Conservation (phyloP, 2,888 invertebrate genomes). For the Lepidocyrtinus sp. region DNA sequence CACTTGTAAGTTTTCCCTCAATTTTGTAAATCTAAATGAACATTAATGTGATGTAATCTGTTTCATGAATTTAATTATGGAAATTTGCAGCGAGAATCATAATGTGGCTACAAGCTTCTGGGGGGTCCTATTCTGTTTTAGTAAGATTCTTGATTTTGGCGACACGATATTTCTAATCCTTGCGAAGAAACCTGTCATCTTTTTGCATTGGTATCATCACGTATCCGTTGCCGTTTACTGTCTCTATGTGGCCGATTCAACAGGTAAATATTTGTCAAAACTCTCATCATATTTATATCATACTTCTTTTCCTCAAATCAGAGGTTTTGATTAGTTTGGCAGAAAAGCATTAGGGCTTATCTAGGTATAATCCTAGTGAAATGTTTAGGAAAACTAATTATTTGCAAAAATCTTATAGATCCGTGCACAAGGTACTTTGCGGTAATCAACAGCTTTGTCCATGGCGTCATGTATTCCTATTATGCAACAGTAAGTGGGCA, state of each 20-base stretch:
- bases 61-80: not conserved
- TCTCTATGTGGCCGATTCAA: not conserved
- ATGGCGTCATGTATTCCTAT: constrained; percentile 92
- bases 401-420: constrained; percentile 13
- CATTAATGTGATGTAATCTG: not conserved
- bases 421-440: constrained; percentile 77
- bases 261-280: not conserved
- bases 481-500: constrained; percentile 78
- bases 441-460: constrained; percentile 94
- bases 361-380: not conserved
- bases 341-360: too few species aligned
- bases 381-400: not conserved
- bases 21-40: not conserved
- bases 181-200: constrained; percentile 92
- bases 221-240: not conserved
- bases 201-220: constrained; percentile 78
- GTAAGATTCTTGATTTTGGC: constrained; percentile 95
- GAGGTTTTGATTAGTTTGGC: too few species aligned
- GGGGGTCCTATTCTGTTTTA: constrained; percentile 95
- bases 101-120: constrained; percentile 53
- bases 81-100: constrained; percentile 38
- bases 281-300: not conserved
- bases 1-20: not conserved
- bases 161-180: constrained; percentile 95
- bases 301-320: too few species aligned